Percentiles rank a stretch among this genome's conserved stretches.
Evolutionary conservation across 2,113 vertebrate genomes (phyloP).

Genomic region (Callocephalon fimbriatum): DNA sequence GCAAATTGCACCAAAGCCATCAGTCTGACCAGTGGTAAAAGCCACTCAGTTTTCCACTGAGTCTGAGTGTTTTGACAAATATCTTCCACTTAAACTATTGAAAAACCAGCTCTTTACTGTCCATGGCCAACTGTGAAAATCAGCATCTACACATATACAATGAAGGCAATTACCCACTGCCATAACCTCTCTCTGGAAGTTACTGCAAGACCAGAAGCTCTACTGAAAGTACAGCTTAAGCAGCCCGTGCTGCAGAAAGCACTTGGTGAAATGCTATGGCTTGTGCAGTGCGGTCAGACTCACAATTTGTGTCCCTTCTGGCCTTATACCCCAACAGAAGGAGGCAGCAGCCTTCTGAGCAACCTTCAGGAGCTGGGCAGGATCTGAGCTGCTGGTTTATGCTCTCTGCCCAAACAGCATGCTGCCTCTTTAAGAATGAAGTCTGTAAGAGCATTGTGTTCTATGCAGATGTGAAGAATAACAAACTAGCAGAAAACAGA

Average conservation of each 20-base stretch:
- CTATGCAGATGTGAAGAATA: background rate
- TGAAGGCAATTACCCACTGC: background rate
- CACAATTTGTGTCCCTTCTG: background rate
- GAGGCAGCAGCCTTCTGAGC: background rate
- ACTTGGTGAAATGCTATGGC: background rate
- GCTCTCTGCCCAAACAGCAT: background rate
- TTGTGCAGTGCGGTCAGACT: background rate
- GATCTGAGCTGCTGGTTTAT: background rate
- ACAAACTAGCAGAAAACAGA: background rate
- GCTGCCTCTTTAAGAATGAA: background rate
- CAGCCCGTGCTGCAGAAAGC: background rate
- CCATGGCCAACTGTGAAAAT: background rate
- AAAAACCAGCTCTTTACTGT: background rate
- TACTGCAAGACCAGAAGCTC: background rate
- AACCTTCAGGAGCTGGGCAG: background rate
- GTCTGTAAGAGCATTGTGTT: background rate
- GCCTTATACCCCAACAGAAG: background rate
- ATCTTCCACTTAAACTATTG: background rate
- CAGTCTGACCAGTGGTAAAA: background rate
- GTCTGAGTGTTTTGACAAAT: conserved; percentile 1
- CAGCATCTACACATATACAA: background rate
- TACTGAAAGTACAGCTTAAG: background rate
- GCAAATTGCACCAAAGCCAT: conserved; percentile 1
- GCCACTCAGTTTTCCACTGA: background rate
- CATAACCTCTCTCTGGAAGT: background rate